These are phyloP conservation scores for Ormia ochracea DNA, from an alignment of 2,888 invertebrate genomes.

Conservation along the genomic window DNA sequence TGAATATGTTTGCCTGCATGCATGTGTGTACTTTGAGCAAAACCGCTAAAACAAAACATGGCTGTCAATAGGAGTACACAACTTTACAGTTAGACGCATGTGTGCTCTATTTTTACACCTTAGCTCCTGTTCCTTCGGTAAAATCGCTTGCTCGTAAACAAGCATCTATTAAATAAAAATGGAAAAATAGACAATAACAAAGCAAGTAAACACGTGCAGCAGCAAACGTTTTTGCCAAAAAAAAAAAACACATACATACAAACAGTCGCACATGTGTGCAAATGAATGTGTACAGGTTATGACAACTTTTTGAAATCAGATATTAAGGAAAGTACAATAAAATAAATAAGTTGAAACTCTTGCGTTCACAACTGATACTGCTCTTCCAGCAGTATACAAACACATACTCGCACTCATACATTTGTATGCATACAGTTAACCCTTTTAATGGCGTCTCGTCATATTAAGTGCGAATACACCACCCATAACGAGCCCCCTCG, in stretches of 20 bases:
- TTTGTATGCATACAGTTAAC: conserved; percentile 67
- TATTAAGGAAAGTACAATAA: background rate
- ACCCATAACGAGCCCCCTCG: background rate
- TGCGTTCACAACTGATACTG: background rate
- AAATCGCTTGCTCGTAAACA: background rate
- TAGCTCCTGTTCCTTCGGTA: conserved; percentile 27
- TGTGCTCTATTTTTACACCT: conserved; percentile 63
- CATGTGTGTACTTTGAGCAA: background rate
- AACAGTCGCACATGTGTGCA: conserved; percentile 4
- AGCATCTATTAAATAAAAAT: background rate
- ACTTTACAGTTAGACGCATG: conserved; percentile 20
- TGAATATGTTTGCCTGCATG: background rate
- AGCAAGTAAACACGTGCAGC: conserved; percentile 52
- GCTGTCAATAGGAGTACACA: conserved; percentile 61
- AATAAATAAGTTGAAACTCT: background rate
- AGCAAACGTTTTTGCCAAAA: background rate
- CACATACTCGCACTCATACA: conserved; percentile 58
- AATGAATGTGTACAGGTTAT: background rate
- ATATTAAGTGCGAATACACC: conserved; percentile 54
- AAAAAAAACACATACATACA: background rate
- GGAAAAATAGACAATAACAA: conserved; percentile 23
- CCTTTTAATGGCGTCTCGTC: conserved; percentile 75
- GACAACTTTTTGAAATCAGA: background rate
- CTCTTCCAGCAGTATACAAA: conserved; percentile 67
- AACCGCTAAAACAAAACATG: too few species aligned